Evolutionary conservation across 1,140 invertebrate species (phyloP), one percentile per base, ranked within the genome.

Genomic region (Rhopalosiphum maidis): DNA sequence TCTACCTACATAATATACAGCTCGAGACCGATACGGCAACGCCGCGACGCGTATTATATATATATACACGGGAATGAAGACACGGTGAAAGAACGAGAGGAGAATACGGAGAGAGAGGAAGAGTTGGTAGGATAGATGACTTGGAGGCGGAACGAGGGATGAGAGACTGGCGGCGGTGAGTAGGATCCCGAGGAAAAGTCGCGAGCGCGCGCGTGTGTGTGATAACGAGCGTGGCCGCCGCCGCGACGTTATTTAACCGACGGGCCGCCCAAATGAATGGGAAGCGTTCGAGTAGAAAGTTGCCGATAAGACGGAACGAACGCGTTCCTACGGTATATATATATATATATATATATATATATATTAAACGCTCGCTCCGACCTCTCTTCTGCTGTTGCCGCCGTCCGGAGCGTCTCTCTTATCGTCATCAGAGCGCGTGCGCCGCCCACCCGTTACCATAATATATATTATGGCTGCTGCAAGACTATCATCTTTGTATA

Each of bases 281-380:
- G 91, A 83, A 93, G 77, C 91, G 91, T 93, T 93, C 77, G 48
- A 93, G 91, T 86, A 93, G 91, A 93, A 93, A 93, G 91, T 93
- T 93, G 91, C 91, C 82, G 91, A 93, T 93, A 93, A 93, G 91
- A 93, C 91, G 90, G 68, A 77, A 77, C 60, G 77, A 83, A 92
- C 55, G 55, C 90, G 43, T 77, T 91, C 25, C 30, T 25, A 91
- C 41, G 25, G 37, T 46, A 55, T 25, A 41, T 54, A 89, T 37
- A 54, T 88, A 88, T 46, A 55, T 25, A 41, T 54, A 89, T 37
- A 54, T 88, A 88, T 54, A 89, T 54, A 37, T 23, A 51, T 35
- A 21, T 54, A 37, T 37, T 86, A 51, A 51, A 88, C 46, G 90
- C 37, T 43, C 43, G 48, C 11, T 48, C 22, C 30, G 68, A 68